These are phyloP conservation scores for Callopanchax toddi DNA, from an alignment of 2,113 vertebrate species.

Conservation along the genomic window DNA sequence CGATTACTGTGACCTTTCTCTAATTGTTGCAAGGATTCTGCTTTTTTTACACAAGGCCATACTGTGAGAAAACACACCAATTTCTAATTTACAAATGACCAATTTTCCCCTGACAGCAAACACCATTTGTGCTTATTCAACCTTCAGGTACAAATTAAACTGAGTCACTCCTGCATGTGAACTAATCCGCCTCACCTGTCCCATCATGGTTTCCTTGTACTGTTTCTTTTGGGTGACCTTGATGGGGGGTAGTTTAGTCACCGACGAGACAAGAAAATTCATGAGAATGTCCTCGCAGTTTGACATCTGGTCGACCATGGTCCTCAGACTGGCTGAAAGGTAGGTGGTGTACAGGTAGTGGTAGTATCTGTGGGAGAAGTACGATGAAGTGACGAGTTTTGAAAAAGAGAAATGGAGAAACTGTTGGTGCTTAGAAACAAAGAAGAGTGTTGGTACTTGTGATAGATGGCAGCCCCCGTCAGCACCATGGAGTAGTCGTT, in stretches of 20 bases:
- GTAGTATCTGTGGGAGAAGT: slow-evolving; percentile 87
- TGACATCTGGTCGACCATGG: slow-evolving; percentile 97
- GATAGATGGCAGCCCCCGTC: slow-evolving; percentile 98
- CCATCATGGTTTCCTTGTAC: slow-evolving; percentile 99
- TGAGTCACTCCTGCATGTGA: neutral
- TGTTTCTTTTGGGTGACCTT: slow-evolving; percentile 99
- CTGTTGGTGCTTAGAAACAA: neutral
- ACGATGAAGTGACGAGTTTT: neutral
- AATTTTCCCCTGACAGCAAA: neutral
- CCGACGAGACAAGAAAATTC: slow-evolving; percentile 97
- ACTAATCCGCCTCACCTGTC: slow-evolving; percentile 83
- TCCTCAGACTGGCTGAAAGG: slow-evolving; percentile 94
- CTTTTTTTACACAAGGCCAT: slow-evolving; percentile 12
- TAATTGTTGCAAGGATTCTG: slow-evolving; percentile 43
- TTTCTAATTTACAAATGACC: slow-evolving; percentile 27
- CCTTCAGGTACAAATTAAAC: neutral
- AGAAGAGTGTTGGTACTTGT: slow-evolving; percentile 83
- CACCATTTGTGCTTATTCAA: neutral
- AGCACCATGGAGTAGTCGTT: slow-evolving; percentile 99
- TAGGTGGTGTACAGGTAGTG: slow-evolving; percentile 98
- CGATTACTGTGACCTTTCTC: too few relatives aligned
- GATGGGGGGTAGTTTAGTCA: slow-evolving; percentile 97
- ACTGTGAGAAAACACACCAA: slow-evolving; percentile 7
- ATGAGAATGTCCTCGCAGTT: slow-evolving; percentile 99
- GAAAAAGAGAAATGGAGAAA: neutral